phyloP scores from a whole-genome alignment of 1,140 invertebrate species.

The Radopholus similis region DNA sequence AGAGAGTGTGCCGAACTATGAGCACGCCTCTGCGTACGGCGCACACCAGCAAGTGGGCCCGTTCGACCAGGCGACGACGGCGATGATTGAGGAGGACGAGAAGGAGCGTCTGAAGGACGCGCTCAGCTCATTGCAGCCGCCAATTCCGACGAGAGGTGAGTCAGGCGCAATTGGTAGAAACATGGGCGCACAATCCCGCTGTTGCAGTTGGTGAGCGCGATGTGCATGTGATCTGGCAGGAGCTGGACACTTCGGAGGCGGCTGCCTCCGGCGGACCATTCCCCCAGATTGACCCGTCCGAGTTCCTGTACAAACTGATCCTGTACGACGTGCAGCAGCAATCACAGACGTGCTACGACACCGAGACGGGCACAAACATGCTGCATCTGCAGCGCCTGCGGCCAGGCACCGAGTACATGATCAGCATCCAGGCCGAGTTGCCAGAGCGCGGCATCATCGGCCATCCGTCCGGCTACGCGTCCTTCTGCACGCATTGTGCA shows the following conservation, averaged over 20 bases:
- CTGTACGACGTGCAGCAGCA: constrained; percentile 33
- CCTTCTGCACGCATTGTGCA: constrained; percentile 34
- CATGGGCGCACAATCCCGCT: not conserved
- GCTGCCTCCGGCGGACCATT: constrained; percentile 54
- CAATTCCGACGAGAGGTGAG: constrained; percentile 24
- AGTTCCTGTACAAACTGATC: constrained; percentile 51
- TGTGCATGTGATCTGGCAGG: constrained; percentile 50
- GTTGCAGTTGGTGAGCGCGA: constrained; percentile 25
- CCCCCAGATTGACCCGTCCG: constrained; percentile 53
- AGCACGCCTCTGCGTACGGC: not conserved
- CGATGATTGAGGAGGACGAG: constrained; percentile 48
- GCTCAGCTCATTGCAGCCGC: constrained; percentile 42
- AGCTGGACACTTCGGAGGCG: constrained; percentile 55
- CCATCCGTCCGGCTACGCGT: constrained; percentile 37
- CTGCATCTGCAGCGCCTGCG: constrained; percentile 29
- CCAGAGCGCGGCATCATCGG: constrained; percentile 48
- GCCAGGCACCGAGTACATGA: constrained; percentile 47
- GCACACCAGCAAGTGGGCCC: not conserved
- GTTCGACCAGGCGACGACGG: not conserved
- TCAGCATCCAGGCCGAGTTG: constrained; percentile 38
- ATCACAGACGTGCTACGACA: constrained; percentile 13
- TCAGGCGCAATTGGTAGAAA: not conserved
- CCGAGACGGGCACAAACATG: constrained; percentile 28
- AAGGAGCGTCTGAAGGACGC: constrained; percentile 45
- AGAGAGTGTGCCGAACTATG: not conserved